Percentiles rank a stretch among this genome's conserved stretches.
phyloP scores from a whole-genome alignment of 2,888 invertebrate species.

The Elmis aenea region DNA sequence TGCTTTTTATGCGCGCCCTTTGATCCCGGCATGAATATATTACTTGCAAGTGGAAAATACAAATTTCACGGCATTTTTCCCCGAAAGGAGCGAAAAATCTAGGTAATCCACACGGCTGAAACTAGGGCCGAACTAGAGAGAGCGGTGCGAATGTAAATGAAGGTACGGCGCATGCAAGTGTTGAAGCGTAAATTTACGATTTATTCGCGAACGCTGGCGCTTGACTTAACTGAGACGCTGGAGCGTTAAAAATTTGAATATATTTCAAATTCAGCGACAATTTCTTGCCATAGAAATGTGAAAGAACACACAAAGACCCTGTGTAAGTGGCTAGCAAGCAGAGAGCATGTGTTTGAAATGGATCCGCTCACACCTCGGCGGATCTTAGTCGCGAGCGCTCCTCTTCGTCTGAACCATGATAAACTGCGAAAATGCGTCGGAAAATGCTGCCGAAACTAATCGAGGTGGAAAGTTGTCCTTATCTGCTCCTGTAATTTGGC shows the following conservation, averaged over 20 bases:
- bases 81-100: constrained; percentile 4
- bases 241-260: constrained; percentile 26
- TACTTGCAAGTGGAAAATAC: constrained; percentile 16
- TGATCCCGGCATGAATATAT: too few species aligned
- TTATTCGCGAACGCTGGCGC: constrained; percentile 21
- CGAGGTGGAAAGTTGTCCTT: too few species aligned
- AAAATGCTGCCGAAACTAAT: too few species aligned
- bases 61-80: constrained; percentile 12
- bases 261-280: constrained; percentile 24
- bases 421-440: neutral
- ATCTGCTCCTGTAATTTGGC: too few species aligned
- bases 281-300: constrained; percentile 19
- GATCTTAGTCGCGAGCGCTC: constrained; percentile 36
- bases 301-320: constrained; percentile 39
- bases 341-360: constrained; percentile 43
- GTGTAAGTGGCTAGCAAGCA: constrained; percentile 44
- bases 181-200: constrained; percentile 17
- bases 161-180: constrained; percentile 13
- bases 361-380: constrained; percentile 14
- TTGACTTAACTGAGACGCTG: constrained; percentile 21
- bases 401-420: constrained; percentile 34
- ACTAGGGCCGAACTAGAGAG: constrained; percentile 14
- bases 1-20: too few species aligned
- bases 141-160: constrained; percentile 20
- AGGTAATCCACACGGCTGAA: constrained; percentile 16